Conservation (phyloP, 2,797 vertebrate species). For the Okamejei kenojei region DNA sequence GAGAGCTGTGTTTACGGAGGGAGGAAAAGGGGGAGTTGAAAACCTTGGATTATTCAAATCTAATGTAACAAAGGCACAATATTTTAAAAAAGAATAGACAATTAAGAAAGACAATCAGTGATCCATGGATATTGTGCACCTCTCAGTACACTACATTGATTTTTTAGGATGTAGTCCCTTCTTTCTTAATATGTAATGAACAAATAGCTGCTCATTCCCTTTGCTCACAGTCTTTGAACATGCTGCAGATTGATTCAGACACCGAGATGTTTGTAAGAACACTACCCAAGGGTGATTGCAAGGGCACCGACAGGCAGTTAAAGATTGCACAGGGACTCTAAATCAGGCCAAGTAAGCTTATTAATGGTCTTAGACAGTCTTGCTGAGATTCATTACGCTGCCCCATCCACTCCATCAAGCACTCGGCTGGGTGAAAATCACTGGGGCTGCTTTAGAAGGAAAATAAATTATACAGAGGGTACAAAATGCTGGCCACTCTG, state of each 20-base stretch:
- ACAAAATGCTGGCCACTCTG: neutral
- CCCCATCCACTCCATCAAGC: neutral
- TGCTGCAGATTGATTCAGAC: neutral
- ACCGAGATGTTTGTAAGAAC: neutral
- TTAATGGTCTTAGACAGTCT: slow-evolving; percentile 40
- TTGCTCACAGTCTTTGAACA: neutral
- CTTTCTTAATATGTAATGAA: neutral
- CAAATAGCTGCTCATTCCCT: neutral
- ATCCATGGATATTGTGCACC: neutral
- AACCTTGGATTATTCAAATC: neutral
- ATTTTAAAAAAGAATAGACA: too few species aligned
- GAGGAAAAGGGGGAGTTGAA: neutral
- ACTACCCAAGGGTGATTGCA: slow-evolving; percentile 1
- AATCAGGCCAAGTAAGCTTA: slow-evolving; percentile 29
- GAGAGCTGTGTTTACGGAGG: neutral
- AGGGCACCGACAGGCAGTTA: slow-evolving; percentile 44
- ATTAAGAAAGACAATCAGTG: neutral
- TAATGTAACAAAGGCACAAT: neutral
- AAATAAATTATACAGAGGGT: neutral
- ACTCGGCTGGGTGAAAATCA: neutral
- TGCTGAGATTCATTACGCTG: neutral
- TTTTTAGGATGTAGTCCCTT: neutral
- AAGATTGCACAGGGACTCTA: neutral
- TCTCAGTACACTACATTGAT: neutral
- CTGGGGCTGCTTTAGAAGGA: neutral